Conservation (phyloP, 1,140 invertebrate species). For the Rhopalosiphum maidis region DNA sequence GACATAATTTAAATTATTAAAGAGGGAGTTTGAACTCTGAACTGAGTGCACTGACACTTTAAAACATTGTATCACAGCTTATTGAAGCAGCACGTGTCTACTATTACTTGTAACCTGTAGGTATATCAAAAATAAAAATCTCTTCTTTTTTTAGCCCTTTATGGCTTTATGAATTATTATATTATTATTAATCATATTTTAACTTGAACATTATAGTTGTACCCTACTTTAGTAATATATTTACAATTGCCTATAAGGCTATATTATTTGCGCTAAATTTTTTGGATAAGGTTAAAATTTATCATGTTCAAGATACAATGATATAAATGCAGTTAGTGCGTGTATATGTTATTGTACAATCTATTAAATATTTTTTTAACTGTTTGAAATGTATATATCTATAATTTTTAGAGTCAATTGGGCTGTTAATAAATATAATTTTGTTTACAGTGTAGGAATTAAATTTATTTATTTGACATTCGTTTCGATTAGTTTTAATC, state of each 20-base stretch:
- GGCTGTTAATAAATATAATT: no score
- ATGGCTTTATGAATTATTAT: background rate
- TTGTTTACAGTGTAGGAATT: no score
- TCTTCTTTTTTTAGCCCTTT: background rate
- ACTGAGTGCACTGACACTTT: slow-evolving; percentile 43
- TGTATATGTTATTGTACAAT: no score
- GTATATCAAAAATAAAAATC: background rate
- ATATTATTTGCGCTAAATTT: background rate
- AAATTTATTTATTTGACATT: no score
- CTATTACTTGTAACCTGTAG: background rate
- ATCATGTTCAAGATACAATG: no score
- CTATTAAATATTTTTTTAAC: no score
- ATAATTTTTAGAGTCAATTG: no score
- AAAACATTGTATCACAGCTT: background rate
- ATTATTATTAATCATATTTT: background rate
- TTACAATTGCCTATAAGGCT: background rate
- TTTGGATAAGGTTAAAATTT: background rate
- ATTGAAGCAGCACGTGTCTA: background rate
- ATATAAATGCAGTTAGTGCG: no score
- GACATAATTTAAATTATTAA: background rate
- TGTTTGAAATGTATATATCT: no score
- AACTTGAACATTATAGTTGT: background rate
- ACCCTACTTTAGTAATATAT: no score
- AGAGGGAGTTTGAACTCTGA: background rate
- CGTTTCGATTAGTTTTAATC: no score